Evolutionary conservation across 2,113 vertebrate genomes (phyloP), one percentile per base, ranked within the genome.

Genomic region (Halichoerus grypus): DNA sequence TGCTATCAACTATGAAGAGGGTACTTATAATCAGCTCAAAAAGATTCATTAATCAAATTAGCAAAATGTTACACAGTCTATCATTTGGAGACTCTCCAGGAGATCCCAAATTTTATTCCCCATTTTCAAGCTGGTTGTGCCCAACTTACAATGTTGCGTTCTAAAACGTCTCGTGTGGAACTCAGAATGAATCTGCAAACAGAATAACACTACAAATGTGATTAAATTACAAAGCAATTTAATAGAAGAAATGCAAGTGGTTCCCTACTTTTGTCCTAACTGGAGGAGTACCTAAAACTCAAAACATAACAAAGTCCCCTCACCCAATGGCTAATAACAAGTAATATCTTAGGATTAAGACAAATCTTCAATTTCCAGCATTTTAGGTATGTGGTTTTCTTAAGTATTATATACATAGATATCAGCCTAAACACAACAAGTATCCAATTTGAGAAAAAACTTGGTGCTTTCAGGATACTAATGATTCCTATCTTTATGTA

Each of bases 1-100:
- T 74, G 22, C 26, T 59, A 7, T 21, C 42, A 49, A 57, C 84
- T 80, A 36, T 42, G 18, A 86, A 74, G n/a, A 83, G 84, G 15
- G 42, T 22, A 55, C 36, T 65, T 57, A 22, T 10, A 57, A 96
- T 92, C n/a, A 28, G 13, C 77, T 92, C 81, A 94, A 84, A 77
- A 19, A 80, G 46, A 18, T 71, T 39, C 71, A 81, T 80, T 92
- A 72, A 65, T 92, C 51, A 94, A 92, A 87, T 96, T 13, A 92
- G 71, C 61, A 63, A 91, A 46, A 28, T 82, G 88, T 88, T 77
- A 49, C 77, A 95, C 5, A 57, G 13, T 42, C 33, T 71, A 14
- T 83, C 33, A 91, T 33, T 76, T 57, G 61, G 7, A 77, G 3
- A 42, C 49, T 72, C 81, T 81, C 57, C 21, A 61, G 28, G 65